Conservation (phyloP, 1,140 invertebrate species). For the Apis dorsata region DNA sequence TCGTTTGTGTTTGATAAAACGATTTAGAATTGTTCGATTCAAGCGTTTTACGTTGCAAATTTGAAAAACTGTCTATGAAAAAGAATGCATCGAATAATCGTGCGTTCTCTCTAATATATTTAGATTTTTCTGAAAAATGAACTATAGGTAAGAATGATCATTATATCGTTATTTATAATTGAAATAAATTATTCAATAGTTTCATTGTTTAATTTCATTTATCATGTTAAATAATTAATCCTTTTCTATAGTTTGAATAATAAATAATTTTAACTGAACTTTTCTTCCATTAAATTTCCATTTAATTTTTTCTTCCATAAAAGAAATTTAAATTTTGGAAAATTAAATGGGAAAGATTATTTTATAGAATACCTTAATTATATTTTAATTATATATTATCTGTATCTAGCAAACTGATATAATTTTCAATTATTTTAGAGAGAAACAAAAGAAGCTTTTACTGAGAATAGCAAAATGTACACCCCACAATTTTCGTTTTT, state of each 20-base stretch:
- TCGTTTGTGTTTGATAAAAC: conserved; percentile 26
- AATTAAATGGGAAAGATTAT: too few relatives aligned
- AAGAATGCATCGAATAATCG: neutral
- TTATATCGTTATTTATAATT: neutral
- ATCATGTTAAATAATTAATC: too few relatives aligned
- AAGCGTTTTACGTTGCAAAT: neutral
- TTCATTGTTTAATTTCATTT: too few relatives aligned
- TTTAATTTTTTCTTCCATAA: too few relatives aligned
- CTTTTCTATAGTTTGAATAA: too few relatives aligned
- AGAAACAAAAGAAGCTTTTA: neutral
- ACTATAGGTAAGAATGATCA: neutral
- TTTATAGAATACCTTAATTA: too few relatives aligned
- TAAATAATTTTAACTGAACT: too few relatives aligned
- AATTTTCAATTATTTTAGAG: neutral
- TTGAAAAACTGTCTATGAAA: neutral
- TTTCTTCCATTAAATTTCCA: too few relatives aligned
- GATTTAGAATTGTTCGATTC: conserved; percentile 29
- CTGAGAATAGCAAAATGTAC: neutral
- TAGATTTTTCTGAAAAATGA: neutral
- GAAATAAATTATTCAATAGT: too few relatives aligned
- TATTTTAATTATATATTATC: too few relatives aligned
- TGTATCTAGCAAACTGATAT: neutral
- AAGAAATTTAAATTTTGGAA: too few relatives aligned
- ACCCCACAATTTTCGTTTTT: conserved; percentile 6
- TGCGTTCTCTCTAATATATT: neutral